These are phyloP conservation scores for Xenopus laevis DNA, from an alignment of 2,113 vertebrate genomes.

Conservation along the genomic window DNA sequence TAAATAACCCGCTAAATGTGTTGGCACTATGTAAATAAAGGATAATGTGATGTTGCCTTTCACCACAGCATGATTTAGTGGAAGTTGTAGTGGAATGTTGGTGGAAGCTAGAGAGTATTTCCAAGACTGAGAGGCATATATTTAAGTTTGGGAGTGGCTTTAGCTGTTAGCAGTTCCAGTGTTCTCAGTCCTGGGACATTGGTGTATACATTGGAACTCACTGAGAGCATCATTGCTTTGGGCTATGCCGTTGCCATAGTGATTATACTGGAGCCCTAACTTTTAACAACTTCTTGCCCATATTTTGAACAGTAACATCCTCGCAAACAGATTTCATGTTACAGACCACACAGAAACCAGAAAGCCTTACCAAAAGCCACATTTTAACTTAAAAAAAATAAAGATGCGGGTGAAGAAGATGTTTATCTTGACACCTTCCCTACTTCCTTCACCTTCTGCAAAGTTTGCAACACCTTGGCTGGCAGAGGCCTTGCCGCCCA, in stretches of 20 bases:
- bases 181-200: too few species aligned
- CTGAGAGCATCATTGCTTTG: slow-evolving; percentile 7
- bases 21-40: too few species aligned
- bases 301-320: slow-evolving; percentile 42
- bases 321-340: slow-evolving; percentile 43
- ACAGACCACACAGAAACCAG: slow-evolving; percentile 43
- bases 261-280: slow-evolving; percentile 30
- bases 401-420: slow-evolving; percentile 34
- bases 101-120: too few species aligned
- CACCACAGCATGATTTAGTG: too few species aligned
- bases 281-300: slow-evolving; percentile 22
- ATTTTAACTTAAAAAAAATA: slow-evolving; percentile 19
- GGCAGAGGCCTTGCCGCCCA: background rate
- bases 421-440: slow-evolving; percentile 41
- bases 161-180: background rate
- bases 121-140: background rate
- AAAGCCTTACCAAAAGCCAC: slow-evolving; percentile 18
- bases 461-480: slow-evolving; percentile 26
- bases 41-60: too few species aligned
- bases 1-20: too few species aligned
- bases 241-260: slow-evolving; percentile 17
- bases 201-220: slow-evolving; percentile 7
- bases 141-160: slow-evolving; percentile 1
- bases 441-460: slow-evolving; percentile 38
- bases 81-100: too few species aligned